Conservation (phyloP, 2,797 vertebrate genomes). For the Danio albolineatus region DNA sequence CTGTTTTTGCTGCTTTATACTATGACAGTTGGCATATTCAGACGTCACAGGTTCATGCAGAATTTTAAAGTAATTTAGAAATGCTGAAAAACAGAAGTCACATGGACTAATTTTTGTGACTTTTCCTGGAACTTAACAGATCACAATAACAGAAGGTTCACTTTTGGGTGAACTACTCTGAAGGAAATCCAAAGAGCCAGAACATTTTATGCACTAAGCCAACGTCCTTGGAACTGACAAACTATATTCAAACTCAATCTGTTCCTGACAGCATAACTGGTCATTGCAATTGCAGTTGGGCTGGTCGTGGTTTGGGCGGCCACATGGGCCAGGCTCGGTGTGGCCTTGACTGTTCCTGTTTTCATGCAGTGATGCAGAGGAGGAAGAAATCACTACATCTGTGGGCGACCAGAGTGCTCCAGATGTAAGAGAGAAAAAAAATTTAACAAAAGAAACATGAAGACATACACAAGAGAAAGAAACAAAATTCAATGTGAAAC, state of each 20-base stretch:
- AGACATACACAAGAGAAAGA: not conserved
- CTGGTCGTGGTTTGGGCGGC: constrained; percentile 25
- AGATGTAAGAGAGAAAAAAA: constrained; percentile 54
- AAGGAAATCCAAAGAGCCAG: not conserved
- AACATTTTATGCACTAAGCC: not conserved
- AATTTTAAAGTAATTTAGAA: too few species aligned
- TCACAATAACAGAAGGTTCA: not conserved
- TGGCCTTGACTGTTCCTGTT: constrained; percentile 41
- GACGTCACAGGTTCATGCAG: too few species aligned
- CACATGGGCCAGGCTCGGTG: constrained; percentile 29
- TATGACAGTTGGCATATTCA: too few species aligned
- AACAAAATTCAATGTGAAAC: not conserved
- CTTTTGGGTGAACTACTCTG: not conserved
- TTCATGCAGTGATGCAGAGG: constrained; percentile 33
- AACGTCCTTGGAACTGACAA: constrained; percentile 5
- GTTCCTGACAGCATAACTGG: constrained; percentile 3
- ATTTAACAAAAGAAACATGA: not conserved
- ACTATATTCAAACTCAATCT: constrained; percentile 19
- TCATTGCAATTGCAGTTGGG: constrained; percentile 24
- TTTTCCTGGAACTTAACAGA: not conserved
- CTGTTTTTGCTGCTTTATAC: too few species aligned
- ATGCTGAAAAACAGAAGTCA: not conserved
- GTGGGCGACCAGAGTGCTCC: constrained; percentile 37
- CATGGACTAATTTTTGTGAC: not conserved
- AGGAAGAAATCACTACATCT: constrained; percentile 47